These are phyloP conservation scores for Hycleus phaleratus DNA, from an alignment of 1,140 invertebrate genomes.

Conservation along the genomic window DNA sequence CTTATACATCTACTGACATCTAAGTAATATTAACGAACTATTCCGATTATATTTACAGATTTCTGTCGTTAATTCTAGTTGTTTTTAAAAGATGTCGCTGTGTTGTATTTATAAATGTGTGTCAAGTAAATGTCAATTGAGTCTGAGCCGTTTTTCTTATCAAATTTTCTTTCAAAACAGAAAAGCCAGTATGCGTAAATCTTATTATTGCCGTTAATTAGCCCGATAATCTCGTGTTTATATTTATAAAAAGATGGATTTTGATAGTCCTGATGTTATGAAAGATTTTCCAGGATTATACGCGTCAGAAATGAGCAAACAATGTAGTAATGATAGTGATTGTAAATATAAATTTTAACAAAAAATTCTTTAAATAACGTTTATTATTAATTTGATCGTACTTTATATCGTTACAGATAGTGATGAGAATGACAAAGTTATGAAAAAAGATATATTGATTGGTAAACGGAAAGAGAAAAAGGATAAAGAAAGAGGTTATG, in stretches of 20 bases:
- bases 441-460: conserved; percentile 50
- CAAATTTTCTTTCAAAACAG: too few relatives aligned
- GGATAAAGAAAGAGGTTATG: conserved; percentile 77
- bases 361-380: background rate
- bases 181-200: too few relatives aligned
- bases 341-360: conserved; percentile 52
- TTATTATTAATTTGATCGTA: background rate
- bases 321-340: conserved; percentile 72
- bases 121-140: too few relatives aligned
- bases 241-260: conserved; percentile 57
- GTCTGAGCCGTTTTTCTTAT: too few relatives aligned
- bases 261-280: conserved; percentile 82
- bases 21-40: too few relatives aligned
- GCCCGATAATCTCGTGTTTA: too few relatives aligned
- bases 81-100: too few relatives aligned
- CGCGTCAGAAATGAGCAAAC: conserved; percentile 66
- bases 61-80: too few relatives aligned
- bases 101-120: too few relatives aligned
- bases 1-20: too few relatives aligned
- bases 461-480: conserved; percentile 72
- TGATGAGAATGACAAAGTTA: conserved; percentile 39
- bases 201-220: too few relatives aligned
- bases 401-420: conserved; percentile 32
- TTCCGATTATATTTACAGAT: too few relatives aligned
- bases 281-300: conserved; percentile 86